phyloP scores from a whole-genome alignment of 1,140 invertebrate genomes.

The Aphelenchoides fujianensis region DNA sequence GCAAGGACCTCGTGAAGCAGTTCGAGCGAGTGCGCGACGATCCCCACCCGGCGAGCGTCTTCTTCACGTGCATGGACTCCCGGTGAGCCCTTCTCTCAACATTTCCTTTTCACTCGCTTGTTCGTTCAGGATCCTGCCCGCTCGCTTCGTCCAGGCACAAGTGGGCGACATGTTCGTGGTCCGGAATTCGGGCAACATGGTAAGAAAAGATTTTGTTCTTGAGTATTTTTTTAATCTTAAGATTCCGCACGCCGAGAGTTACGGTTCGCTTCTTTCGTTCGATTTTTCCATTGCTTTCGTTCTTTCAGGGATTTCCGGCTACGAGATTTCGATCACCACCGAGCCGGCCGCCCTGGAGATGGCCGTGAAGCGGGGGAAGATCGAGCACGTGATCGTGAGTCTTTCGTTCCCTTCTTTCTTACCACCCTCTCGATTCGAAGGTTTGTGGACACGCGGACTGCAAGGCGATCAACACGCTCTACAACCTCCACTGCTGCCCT shows the following conservation, averaged over 20 bases:
- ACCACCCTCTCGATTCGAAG: background rate
- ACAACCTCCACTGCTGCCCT: slow-evolving; percentile 75
- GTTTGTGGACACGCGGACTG: slow-evolving; percentile 90
- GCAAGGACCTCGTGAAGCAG: slow-evolving; percentile 57
- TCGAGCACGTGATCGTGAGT: slow-evolving; percentile 82
- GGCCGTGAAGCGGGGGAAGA: slow-evolving; percentile 85
- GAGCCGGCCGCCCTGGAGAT: slow-evolving; percentile 90
- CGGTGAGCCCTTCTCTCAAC: slow-evolving; percentile 32
- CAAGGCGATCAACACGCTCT: slow-evolving; percentile 90
- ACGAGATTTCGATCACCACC: slow-evolving; percentile 68
- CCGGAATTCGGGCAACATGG: slow-evolving; percentile 86
- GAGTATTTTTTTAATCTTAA: no score
- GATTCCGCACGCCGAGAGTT: slow-evolving; percentile 84
- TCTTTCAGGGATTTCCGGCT: slow-evolving; percentile 47
- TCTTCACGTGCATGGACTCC: slow-evolving; percentile 90
- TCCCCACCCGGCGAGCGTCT: slow-evolving; percentile 84
- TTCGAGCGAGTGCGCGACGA: slow-evolving; percentile 56
- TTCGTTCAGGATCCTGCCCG: slow-evolving; percentile 86
- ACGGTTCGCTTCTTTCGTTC: slow-evolving; percentile 65
- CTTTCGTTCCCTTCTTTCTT: background rate
- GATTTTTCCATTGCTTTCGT: slow-evolving; percentile 1
- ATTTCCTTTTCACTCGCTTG: slow-evolving; percentile 9
- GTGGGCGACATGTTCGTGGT: slow-evolving; percentile 96
- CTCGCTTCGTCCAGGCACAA: slow-evolving; percentile 86
- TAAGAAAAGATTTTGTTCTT: no score